phyloP scores from a whole-genome alignment of 2,888 invertebrate species.

The Sabatieria punctata region DNA sequence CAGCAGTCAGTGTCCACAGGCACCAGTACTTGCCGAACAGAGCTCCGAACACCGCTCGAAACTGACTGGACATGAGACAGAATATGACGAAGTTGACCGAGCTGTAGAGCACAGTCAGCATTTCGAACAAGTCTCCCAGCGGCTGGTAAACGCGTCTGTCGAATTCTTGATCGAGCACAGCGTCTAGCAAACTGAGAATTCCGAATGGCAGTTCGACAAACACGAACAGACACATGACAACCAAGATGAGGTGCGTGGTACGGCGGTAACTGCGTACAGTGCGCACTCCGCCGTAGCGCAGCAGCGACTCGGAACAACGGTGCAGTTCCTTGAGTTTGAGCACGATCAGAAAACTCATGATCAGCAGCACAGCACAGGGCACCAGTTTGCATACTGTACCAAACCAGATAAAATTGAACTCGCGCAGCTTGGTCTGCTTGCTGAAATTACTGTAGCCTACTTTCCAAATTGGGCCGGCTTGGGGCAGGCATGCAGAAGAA shows the following conservation, averaged over 20 bases:
- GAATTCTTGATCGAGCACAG: background rate
- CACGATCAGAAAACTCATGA: background rate
- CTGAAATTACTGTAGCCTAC: background rate
- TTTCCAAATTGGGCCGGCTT: no score
- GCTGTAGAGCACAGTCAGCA: no score
- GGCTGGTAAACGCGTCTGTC: background rate
- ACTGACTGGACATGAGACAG: no score
- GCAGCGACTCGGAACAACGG: background rate
- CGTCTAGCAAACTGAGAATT: constrained; percentile 11
- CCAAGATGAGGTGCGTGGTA: constrained; percentile 12
- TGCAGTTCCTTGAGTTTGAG: background rate
- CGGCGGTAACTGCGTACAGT: background rate
- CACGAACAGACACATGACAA: constrained; percentile 24
- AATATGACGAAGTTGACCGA: no score
- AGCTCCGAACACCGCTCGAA: no score
- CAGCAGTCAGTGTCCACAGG: no score
- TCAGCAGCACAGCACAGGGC: background rate
- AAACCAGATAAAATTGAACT: background rate
- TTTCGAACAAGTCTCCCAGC: no score
- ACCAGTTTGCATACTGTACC: constrained; percentile 1
- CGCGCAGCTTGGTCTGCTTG: background rate
- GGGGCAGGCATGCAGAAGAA: no score
- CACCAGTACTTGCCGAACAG: no score
- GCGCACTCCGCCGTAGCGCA: background rate
- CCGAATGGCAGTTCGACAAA: constrained; percentile 24